Base-by-base conservation (phyloP, 2,888 invertebrate genomes). In the Dioctria linearis region DNA sequence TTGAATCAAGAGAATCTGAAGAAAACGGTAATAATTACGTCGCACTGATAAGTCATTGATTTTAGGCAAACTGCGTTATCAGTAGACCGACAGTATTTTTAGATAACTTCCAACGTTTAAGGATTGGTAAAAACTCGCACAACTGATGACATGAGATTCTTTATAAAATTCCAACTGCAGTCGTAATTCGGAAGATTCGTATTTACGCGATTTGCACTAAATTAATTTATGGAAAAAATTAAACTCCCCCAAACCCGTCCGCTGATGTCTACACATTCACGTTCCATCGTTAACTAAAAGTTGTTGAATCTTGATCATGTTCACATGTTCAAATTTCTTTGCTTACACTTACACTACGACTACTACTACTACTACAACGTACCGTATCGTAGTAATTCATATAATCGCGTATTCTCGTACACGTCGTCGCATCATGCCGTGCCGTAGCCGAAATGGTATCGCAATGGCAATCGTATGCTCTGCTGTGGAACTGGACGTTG, bases 281-380 rank as follows among this genome's bases (percentile, higher is more conserved):
- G 76, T 76, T 76, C 76, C 76, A 76, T 76, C 46, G 61, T 63
- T 46, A 63, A 76, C 76, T 76, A 13, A 76, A 25, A 37, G 13
- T 43, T n/a, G 37, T 25, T 51, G 51, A 25, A 25, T 25, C 25
- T 25, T 25, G 51, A 8, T 51, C 51, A 51, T 51, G 8, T 8
- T 51, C 8, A 51, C 51, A n/a, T 51, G 51, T 11, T n/a, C 3
- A 51, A 11, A 51, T 51, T 8, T n/a, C 51, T 8, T n/a, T 51
- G 51, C 51, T 25, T 25, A 25, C 25, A 25, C 25, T 25, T 25
- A 25, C 2, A 25, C 25, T 25, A 25, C 25, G 25, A 2, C 25
- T 25, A 25, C 25, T 25, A 25, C 25, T 25, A 25, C 25, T 25
- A 25, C 25, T 25, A 25, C 25, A 25, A 25, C 25, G 25, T 2